Conservation (phyloP, 1,140 invertebrate genomes). For the Gonioctena quinquepunctata region DNA sequence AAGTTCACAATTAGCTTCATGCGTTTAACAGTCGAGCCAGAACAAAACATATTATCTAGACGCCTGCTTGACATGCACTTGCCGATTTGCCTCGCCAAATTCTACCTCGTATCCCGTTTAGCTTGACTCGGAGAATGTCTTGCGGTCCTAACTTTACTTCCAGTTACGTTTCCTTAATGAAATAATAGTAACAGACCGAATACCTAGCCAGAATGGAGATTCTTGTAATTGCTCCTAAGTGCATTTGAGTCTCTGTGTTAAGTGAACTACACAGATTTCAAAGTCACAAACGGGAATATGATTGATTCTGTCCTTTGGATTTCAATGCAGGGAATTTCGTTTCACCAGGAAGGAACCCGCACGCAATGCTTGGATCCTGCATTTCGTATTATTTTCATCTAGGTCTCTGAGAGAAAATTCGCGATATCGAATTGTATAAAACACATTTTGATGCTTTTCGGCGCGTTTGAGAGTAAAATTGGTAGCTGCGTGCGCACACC, state of each 20-base stretch:
- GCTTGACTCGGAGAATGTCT: background rate
- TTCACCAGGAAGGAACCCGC: no score
- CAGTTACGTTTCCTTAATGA: background rate
- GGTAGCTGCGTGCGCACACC: no score
- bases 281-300: background rate
- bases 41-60: background rate
- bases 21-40: background rate
- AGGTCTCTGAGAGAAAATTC: no score
- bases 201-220: slow-evolving; percentile 6
- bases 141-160: slow-evolving; percentile 1
- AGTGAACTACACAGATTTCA: background rate
- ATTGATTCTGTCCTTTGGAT: background rate
- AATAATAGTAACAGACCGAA: slow-evolving; percentile 1
- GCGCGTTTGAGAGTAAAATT: no score
- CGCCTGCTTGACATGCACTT: slow-evolving; percentile 6
- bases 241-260: background rate
- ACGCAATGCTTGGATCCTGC: no score
- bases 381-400: no score
- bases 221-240: background rate
- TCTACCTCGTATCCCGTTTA: background rate
- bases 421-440: no score
- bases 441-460: no score
- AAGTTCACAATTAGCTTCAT: slow-evolving; percentile 10
- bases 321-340: no score
- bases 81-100: background rate